These are phyloP conservation scores for Oryzias javanicus DNA, from an alignment of 2,113 vertebrate species.

Conservation along the genomic window DNA sequence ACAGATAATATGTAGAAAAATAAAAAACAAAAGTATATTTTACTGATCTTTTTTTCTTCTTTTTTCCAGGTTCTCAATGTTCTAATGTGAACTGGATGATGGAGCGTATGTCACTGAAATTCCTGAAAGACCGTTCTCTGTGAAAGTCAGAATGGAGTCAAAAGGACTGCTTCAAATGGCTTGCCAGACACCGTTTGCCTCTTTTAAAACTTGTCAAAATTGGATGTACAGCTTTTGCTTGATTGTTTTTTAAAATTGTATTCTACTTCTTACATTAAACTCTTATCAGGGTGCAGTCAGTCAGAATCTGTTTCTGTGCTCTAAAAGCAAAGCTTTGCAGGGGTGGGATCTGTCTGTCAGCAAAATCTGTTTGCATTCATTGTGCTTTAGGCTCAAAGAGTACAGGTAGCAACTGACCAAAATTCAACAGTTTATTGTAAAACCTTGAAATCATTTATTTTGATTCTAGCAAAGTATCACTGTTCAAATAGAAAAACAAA, in stretches of 20 bases:
- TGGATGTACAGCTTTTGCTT: conserved; percentile 32
- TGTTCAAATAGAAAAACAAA: conserved; percentile 38
- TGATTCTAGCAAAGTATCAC: background rate
- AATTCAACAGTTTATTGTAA: conserved; percentile 43
- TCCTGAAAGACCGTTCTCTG: conserved; percentile 23
- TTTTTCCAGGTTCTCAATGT: conserved; percentile 64
- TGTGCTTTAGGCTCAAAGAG: too few relatives aligned
- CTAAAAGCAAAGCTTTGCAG: conserved; percentile 19
- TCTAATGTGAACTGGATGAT: conserved; percentile 39
- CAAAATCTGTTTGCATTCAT: too few relatives aligned
- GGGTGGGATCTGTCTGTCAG: background rate
- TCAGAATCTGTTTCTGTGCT: conserved; percentile 12
- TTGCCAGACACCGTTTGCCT: conserved; percentile 61
- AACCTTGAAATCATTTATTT: conserved; percentile 29
- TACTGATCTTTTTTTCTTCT: background rate
- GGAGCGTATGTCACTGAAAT: conserved; percentile 10
- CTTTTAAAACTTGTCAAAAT: conserved; percentile 42
- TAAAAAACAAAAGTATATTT: too few relatives aligned
- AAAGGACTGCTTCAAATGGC: conserved; percentile 38
- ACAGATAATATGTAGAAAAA: too few relatives aligned
- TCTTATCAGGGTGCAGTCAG: conserved; percentile 20
- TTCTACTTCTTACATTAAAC: conserved; percentile 42
- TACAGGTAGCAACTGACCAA: conserved; percentile 22
- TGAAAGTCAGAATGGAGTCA: conserved; percentile 27
- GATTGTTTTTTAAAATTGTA: conserved; percentile 25